Evolutionary conservation across 2,113 vertebrate species (phyloP), one percentile per base, ranked within the genome.

Genomic region (Hemichromis elongatus): DNA sequence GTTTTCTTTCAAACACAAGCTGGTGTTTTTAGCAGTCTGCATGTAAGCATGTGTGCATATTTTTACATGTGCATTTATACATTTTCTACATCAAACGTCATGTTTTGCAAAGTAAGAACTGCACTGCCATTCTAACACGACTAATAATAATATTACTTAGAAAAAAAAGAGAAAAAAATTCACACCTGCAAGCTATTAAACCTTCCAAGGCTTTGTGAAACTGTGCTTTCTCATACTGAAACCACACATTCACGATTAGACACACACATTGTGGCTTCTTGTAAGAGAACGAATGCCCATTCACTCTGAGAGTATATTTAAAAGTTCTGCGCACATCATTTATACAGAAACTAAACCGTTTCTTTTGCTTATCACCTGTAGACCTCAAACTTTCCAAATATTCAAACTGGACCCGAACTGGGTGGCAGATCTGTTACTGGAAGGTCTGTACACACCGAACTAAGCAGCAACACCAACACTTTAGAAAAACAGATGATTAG

Each of bases 341-440:
- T 86, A 86, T 77, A 54, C 33, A 86, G 83, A 89, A 86, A 86
- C 61, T 45, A 3, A 52, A 84, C 52, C 1, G 26, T 86, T 81
- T 86, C 2, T 80, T 50, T 57, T 73, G 53, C 10, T 30, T 83
- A 13, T 66, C n/a, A 24, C 59, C 63, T 40, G 50, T 18, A 54
- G 6, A 47, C 37, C 13, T 37, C 33, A 26, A 11, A 9, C 2
- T 52, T 75, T 75, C 26, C 70, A 75, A 52, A 45, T 84, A 75
- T 61, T 85, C 40, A 59, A 35, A 42, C 26, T 14, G 3, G 24
- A 14, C 10, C 16, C 4, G 21, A 86, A 81, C 55, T 19, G 77
- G 66, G 79, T 77, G 56, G 68, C 40, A 3, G 37, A 16, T 70
- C 54, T 54, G 16, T 59, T 42, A 75, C 47, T 77, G 83, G 50